Conservation (phyloP, 2,797 vertebrate species). For the Eospalax fontanierii region DNA sequence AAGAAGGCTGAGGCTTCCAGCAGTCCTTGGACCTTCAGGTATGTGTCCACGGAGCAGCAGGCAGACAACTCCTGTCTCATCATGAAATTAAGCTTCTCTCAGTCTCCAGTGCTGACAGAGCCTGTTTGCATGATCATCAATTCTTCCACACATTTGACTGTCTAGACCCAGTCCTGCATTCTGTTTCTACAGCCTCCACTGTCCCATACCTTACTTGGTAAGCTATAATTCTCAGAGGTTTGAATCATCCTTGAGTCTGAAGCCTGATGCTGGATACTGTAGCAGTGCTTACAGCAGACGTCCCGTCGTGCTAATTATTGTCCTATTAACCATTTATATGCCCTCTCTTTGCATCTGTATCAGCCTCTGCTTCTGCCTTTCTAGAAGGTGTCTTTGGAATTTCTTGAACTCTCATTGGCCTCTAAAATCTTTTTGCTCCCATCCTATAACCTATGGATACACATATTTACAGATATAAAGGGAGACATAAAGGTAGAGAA, state of each 20-base stretch:
- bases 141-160: not conserved
- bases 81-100: not conserved
- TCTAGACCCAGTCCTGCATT: not conserved
- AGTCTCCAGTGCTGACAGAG: not conserved
- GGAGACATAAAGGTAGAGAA: not conserved
- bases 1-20: not conserved
- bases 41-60: not conserved
- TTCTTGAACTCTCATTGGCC: too few species aligned
- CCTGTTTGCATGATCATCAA: not conserved
- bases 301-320: too few species aligned
- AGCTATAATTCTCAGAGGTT: not conserved
- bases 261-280: not conserved
- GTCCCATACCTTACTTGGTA: not conserved
- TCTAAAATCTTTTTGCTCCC: too few species aligned
- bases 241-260: not conserved
- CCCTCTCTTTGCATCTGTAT: not conserved
- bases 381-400: not conserved
- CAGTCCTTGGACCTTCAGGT: not conserved
- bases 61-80: not conserved
- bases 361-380: not conserved
- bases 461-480: too few species aligned
- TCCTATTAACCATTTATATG: too few species aligned
- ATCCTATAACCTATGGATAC: too few species aligned
- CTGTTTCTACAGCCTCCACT: not conserved
- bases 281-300: not conserved